Conservation (phyloP, 2,113 vertebrate species). For the Microcebus jonahi region DNA sequence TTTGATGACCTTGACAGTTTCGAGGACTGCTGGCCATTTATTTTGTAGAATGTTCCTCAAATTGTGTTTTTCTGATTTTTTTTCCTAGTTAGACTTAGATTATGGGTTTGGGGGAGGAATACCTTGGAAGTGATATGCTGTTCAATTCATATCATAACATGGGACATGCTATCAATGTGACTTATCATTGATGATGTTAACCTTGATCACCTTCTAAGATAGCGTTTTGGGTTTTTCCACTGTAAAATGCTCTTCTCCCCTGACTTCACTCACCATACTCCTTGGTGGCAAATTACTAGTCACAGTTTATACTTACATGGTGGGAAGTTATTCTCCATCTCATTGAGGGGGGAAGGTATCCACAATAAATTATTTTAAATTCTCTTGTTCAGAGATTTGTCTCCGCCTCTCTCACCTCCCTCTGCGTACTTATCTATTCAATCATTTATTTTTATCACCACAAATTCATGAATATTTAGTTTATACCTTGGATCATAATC, state of each 20-base stretch:
- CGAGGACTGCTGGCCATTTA: background rate
- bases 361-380: background rate
- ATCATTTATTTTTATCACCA: background rate
- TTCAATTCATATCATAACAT: background rate
- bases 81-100: background rate
- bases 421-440: background rate
- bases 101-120: background rate
- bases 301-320: background rate
- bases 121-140: background rate
- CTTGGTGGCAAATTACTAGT: background rate
- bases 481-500: background rate
- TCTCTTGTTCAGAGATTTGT: background rate
- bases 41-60: background rate
- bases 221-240: background rate
- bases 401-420: background rate
- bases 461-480: background rate
- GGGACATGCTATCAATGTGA: background rate
- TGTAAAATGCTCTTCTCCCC: background rate
- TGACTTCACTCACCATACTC: background rate
- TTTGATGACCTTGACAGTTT: background rate
- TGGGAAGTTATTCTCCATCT: background rate
- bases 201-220: background rate
- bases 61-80: background rate
- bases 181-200: background rate
- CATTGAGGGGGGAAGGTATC: background rate